Evolutionary conservation across 2,113 vertebrate genomes (phyloP).

Genomic region (Gymnobelideus leadbeateri): DNA sequence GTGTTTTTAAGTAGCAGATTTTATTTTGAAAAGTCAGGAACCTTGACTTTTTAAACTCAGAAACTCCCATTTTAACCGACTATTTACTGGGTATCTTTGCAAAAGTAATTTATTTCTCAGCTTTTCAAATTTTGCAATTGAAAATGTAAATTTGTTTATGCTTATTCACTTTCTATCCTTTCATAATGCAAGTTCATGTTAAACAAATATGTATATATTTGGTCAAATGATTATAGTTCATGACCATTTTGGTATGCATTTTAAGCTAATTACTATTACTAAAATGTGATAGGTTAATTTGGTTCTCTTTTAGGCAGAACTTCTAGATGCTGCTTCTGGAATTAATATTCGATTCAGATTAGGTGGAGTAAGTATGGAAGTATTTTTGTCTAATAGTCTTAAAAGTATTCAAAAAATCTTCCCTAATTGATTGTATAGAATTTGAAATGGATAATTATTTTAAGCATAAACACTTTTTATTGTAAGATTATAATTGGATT

Average conservation of each 20-base stretch:
- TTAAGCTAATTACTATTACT: neutral
- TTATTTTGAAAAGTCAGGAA: slow-evolving; percentile 10
- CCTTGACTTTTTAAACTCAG: too few relatives aligned
- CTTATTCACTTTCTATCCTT: slow-evolving; percentile 8
- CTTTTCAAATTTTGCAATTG: slow-evolving; percentile 42
- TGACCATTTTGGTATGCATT: neutral
- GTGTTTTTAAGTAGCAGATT: slow-evolving; percentile 21
- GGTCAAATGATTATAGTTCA: neutral
- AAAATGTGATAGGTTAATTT: slow-evolving; percentile 41
- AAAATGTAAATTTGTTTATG: slow-evolving; percentile 41
- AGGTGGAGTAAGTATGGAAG: slow-evolving; percentile 81
- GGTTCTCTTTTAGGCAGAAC: slow-evolving; percentile 81
- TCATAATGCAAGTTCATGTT: neutral
- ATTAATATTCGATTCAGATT: slow-evolving; percentile 86
- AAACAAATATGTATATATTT: neutral
- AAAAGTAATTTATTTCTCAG: slow-evolving; percentile 38
- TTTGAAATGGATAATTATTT: slow-evolving; percentile 31
- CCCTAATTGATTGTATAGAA: slow-evolving; percentile 25
- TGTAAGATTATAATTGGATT: slow-evolving; percentile 33
- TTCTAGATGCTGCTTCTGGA: slow-evolving; percentile 86
- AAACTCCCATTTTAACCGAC: slow-evolving; percentile 20
- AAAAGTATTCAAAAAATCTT: slow-evolving; percentile 2
- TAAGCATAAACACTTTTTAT: neutral
- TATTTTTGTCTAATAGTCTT: slow-evolving; percentile 41
- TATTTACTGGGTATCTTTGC: slow-evolving; percentile 18